Base-by-base conservation (phyloP, 1,140 invertebrate genomes). In the Adoxophyes honmai region DNA sequence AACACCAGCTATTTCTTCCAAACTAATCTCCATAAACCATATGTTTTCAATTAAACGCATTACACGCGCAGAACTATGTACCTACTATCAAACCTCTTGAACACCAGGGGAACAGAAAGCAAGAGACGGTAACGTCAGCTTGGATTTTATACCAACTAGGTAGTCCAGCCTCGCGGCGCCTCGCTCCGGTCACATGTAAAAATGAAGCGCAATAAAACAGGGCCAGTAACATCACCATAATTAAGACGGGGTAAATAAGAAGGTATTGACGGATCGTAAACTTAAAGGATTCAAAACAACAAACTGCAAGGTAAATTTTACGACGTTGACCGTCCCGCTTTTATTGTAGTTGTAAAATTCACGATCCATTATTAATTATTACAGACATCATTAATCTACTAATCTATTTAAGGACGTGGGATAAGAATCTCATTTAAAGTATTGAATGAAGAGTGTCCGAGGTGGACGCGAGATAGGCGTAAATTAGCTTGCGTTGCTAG, bases 321-420 rank as follows among this genome's bases (percentile, higher is more conserved):
- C 70, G 79, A 79, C 66, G 66, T 67, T 67, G 76, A 73, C 75
- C 73, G 75, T 72, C 75, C 77, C 76, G 74, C 78, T 86, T 88
- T 88, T 86, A 88, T 88, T 88, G 75, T 83, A 82, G 82, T 86
- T 86, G 80, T 88, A 86, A 88, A 88, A 85, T 83, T 83, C 80
- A 85, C 75, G 77, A 84, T 83, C 82, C 82, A 88, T 88, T 88
- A 88, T 88, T 88, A 86, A 88, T 88, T 88, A 88, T 88, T 86
- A 88, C 80, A 83, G 82, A 80, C 80, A 85, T 84, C 85, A 88
- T 88, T 88, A 88, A 88, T 88, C 85, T 88, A 88, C 80, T 88
- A 86, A 88, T 86, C 82, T 88, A 88, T 88, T 88, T 83, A 88
- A 85, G 82, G 82, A 81, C 70, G 77, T 68, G 65, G 71, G 85